Evolutionary conservation across 2,113 vertebrate species (phyloP).

Genomic region (Trogon melanurus): DNA sequence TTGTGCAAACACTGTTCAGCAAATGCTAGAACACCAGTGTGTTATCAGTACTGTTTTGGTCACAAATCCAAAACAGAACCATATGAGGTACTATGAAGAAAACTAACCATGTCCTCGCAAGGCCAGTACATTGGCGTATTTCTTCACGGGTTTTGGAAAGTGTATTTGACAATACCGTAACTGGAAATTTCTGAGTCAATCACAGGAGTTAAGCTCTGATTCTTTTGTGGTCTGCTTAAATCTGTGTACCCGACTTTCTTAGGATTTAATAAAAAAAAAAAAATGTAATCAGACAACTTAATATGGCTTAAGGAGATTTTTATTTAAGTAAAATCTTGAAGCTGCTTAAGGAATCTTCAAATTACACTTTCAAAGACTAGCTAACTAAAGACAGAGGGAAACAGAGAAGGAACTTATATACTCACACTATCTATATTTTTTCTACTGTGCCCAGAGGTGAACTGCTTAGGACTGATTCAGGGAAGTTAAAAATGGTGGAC

Average conservation of each 20-base stretch:
- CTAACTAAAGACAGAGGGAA: not conserved
- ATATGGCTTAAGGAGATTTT: not conserved
- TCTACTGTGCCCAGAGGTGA: not conserved
- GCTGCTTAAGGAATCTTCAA: not conserved
- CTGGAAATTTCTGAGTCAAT: not conserved
- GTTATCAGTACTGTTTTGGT: not conserved
- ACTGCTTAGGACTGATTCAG: not conserved
- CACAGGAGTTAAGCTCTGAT: accelerated
- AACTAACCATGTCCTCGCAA: not conserved
- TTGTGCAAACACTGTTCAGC: not conserved
- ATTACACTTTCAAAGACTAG: not conserved
- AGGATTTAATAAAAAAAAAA: not conserved
- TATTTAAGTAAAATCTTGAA: not conserved
- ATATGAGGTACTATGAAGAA: not conserved
- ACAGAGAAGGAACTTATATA: not conserved
- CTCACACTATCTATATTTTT: not conserved
- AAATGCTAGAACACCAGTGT: not conserved
- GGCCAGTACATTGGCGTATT: not conserved
- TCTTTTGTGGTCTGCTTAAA: not conserved
- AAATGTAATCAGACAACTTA: not conserved
- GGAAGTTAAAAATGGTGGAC: not conserved
- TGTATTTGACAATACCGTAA: not conserved
- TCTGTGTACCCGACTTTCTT: not conserved
- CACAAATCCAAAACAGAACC: not conserved
- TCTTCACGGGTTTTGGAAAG: not conserved